phyloP scores from a whole-genome alignment of 2,113 vertebrate genomes.

The Phocoena sinus region DNA sequence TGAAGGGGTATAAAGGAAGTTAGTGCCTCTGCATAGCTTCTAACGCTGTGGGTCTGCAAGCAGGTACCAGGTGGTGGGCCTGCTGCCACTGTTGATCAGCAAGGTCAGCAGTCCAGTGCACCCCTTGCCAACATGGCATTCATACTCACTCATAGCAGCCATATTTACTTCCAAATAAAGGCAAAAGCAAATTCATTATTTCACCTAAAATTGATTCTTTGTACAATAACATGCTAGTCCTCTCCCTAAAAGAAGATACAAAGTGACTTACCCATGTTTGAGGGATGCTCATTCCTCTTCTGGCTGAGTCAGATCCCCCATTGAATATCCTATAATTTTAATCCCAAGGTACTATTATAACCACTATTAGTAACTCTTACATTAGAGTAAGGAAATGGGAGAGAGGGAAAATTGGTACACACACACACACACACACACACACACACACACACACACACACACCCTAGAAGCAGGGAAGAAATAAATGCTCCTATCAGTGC shows the following conservation, averaged over 20 bases:
- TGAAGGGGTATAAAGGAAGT: not conserved
- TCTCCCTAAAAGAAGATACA: not conserved
- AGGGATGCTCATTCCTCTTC: not conserved
- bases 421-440: not conserved
- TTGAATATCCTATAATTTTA: not conserved
- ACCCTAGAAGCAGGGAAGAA: not conserved
- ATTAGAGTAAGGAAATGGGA: not conserved
- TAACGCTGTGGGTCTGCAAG: not conserved
- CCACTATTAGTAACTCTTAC: not conserved
- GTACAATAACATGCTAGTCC: not conserved
- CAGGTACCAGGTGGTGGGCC: not conserved
- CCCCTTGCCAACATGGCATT: not conserved
- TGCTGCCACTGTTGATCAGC: not conserved
- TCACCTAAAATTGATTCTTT: not conserved
- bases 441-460: accelerated
- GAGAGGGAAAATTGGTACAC: not conserved
- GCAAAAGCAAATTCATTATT: not conserved
- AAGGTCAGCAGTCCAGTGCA: not conserved
- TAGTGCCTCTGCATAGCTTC: not conserved
- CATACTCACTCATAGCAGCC: not conserved
- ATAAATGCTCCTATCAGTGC: not conserved
- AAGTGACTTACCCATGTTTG: not conserved
- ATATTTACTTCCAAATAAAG: not conserved
- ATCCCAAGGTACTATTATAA: not conserved
- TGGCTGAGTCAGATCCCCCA: not conserved